These are phyloP conservation scores for Lepus timidus DNA, from an alignment of 2,113 vertebrate genomes.

Conservation along the genomic window DNA sequence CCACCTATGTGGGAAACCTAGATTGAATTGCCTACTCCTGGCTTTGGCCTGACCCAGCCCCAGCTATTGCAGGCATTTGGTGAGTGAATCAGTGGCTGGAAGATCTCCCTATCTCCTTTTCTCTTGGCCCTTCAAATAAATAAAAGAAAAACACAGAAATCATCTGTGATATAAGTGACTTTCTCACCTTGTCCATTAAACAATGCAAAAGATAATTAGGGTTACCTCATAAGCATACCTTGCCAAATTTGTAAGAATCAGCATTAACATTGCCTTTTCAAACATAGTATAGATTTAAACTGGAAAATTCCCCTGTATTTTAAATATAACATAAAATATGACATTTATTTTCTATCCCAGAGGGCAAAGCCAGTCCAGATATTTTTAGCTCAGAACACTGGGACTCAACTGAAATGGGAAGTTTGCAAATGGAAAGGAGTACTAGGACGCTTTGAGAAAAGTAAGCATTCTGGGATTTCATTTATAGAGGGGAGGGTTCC, in stretches of 20 bases:
- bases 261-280: neutral
- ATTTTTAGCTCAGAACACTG: slow-evolving; percentile 58
- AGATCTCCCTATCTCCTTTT: too few relatives aligned
- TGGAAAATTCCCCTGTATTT: slow-evolving; percentile 49
- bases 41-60: too few relatives aligned
- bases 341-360: slow-evolving; percentile 23
- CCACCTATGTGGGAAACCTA: too few relatives aligned
- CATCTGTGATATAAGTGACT: neutral
- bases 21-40: too few relatives aligned
- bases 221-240: neutral
- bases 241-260: slow-evolving; percentile 12
- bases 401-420: slow-evolving; percentile 11
- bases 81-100: too few relatives aligned
- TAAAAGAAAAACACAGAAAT: neutral
- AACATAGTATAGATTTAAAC: neutral
- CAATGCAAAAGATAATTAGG: neutral
- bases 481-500: neutral
- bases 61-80: too few relatives aligned
- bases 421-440: slow-evolving; percentile 8
- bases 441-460: slow-evolving; percentile 3
- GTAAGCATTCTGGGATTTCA: neutral
- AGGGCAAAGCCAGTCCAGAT: neutral
- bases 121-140: too few relatives aligned
- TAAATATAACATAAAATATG: slow-evolving; percentile 57
- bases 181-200: slow-evolving; percentile 40